phyloP scores from a whole-genome alignment of 2,888 invertebrate species.

The Altica lythri region DNA sequence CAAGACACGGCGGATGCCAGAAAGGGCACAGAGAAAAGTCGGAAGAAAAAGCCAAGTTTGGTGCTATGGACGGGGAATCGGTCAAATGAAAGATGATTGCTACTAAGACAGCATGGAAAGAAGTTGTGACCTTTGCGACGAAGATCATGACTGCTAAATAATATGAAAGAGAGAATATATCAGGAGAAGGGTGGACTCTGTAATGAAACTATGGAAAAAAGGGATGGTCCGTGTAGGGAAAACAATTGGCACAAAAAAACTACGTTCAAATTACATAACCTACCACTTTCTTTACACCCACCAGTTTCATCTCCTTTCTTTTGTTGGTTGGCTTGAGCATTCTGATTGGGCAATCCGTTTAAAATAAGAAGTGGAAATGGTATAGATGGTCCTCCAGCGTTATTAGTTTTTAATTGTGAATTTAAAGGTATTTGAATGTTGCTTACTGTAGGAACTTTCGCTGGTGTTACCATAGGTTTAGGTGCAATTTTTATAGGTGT shows the following conservation, averaged over 20 bases:
- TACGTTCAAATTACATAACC: background rate
- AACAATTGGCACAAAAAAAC: background rate
- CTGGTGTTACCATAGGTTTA: slow-evolving; percentile 29
- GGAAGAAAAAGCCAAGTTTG: too few relatives aligned
- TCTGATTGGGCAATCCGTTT: slow-evolving; percentile 47
- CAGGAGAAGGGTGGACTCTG: too few relatives aligned
- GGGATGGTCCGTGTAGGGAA: too few relatives aligned
- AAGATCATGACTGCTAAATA: too few relatives aligned
- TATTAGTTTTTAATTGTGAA: slow-evolving; percentile 22
- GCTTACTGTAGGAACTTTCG: background rate
- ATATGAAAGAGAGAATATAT: too few relatives aligned
- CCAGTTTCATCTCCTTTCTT: slow-evolving; percentile 24
- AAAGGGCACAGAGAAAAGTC: too few relatives aligned
- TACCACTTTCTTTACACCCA: slow-evolving; percentile 20
- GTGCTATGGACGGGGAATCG: too few relatives aligned
- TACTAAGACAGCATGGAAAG: too few relatives aligned
- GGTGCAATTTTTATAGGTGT: slow-evolving; percentile 38
- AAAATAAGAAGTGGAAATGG: slow-evolving; percentile 55
- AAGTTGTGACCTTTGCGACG: too few relatives aligned
- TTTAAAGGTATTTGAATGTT: slow-evolving; percentile 24
- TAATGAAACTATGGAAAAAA: too few relatives aligned
- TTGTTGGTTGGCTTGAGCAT: slow-evolving; percentile 1
- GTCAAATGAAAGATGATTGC: too few relatives aligned
- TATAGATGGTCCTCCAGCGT: slow-evolving; percentile 41
- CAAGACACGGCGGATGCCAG: too few relatives aligned